These are phyloP conservation scores for Nephila pilipes DNA, from an alignment of 1,140 invertebrate genomes.

Conservation along the genomic window DNA sequence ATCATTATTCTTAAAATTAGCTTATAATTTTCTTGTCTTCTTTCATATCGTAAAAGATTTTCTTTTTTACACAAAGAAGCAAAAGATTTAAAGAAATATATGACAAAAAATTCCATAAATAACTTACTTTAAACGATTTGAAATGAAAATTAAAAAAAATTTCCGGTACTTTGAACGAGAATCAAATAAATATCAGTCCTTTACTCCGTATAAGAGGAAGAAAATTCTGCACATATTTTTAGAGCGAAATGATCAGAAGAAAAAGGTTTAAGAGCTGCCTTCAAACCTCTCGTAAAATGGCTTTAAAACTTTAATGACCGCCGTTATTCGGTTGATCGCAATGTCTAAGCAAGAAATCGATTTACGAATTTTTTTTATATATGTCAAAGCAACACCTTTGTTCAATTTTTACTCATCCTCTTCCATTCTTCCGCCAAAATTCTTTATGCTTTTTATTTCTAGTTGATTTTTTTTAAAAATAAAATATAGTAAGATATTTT, in stretches of 20 bases:
- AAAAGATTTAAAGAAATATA: too few species aligned
- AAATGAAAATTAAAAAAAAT: too few species aligned
- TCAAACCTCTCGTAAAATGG: slow-evolving; percentile 42
- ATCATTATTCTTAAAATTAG: too few species aligned
- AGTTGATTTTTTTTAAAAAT: not conserved
- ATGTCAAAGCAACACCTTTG: slow-evolving; percentile 1
- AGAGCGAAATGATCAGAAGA: not conserved
- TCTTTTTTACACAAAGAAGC: too few species aligned
- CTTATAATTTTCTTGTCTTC: too few species aligned
- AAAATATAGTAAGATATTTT: not conserved
- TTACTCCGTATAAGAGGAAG: too few species aligned
- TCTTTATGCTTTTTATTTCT: not conserved
- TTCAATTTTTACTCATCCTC: not conserved
- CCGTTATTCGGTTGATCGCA: slow-evolving; percentile 30
- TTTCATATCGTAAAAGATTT: too few species aligned
- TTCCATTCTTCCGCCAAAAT: not conserved
- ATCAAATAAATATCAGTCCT: too few species aligned
- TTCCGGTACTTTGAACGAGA: too few species aligned
- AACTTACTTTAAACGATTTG: too few species aligned
- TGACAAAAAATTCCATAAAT: too few species aligned
- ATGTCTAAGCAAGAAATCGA: slow-evolving; percentile 12
- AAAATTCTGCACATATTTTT: not conserved
- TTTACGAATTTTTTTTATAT: not conserved
- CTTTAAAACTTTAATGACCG: slow-evolving; percentile 65
- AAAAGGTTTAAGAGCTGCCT: slow-evolving; percentile 36